phyloP scores from a whole-genome alignment of 2,888 invertebrate genomes.

The Eulithis testata region DNA sequence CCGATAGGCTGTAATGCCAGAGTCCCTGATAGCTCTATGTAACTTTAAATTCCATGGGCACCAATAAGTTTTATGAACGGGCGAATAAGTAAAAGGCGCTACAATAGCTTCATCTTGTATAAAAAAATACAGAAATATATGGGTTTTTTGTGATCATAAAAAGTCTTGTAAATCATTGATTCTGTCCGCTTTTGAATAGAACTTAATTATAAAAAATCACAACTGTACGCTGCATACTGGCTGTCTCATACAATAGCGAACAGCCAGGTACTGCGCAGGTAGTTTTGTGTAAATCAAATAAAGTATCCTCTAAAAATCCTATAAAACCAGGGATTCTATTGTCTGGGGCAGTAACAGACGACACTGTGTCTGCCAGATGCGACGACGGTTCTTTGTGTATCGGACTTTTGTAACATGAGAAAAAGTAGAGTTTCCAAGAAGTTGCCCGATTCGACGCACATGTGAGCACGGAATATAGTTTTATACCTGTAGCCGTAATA shows the following conservation, averaged over 20 bases:
- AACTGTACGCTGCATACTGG: constrained; percentile 26
- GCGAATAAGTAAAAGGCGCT: background rate
- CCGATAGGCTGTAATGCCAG: constrained; percentile 40
- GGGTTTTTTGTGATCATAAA: constrained; percentile 8
- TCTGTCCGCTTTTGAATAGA: constrained; percentile 32
- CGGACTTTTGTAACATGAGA: constrained; percentile 48
- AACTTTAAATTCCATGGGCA: constrained; percentile 19
- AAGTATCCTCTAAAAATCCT: constrained; percentile 41
- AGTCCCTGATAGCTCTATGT: constrained; percentile 24
- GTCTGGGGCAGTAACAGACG: constrained; percentile 58
- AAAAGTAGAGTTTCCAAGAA: constrained; percentile 64
- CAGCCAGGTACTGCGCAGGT: constrained; percentile 60
- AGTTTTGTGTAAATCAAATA: constrained; percentile 49
- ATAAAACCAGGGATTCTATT: constrained; percentile 51
- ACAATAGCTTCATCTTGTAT: no score
- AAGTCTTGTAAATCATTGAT: constrained; percentile 21
- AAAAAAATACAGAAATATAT: background rate
- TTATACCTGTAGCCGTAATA: constrained; percentile 61
- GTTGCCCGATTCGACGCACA: constrained; percentile 59
- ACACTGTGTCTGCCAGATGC: constrained; percentile 78
- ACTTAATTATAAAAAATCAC: constrained; percentile 34
- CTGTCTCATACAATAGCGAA: constrained; percentile 33
- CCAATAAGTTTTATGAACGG: background rate
- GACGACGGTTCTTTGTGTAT: constrained; percentile 56
- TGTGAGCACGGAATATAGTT: constrained; percentile 52